Evolutionary conservation across 2,888 invertebrate species (phyloP), one percentile per base, ranked within the genome.

Genomic region (Balanococcus diminutus): DNA sequence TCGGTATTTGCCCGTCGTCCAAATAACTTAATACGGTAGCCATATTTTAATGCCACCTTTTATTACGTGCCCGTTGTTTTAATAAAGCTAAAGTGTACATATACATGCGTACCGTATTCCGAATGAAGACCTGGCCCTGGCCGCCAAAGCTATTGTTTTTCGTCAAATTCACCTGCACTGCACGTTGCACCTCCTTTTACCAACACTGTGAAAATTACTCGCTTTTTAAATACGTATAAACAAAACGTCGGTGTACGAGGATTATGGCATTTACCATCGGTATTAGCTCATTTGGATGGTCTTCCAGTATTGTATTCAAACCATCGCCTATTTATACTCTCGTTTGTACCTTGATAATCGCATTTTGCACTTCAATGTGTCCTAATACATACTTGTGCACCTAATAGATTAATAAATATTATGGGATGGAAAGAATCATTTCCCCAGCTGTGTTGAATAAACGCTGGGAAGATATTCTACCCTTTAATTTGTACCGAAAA

Each of bases 11-110:
- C 75, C n/a, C 16, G n/a, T 36, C 75, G 75, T 79, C 36, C 75
- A 79, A 36, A 79, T 79, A 79, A 79, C 75, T 79, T 79, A 79
- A 79, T 79, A 67, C 67, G 75, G 75, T 36, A 36, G 75, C 75
- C 75, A 79, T 79, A 79, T 79, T 79, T 79, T 79, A 79, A 79
- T 79, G 75, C 75, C 75, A 36, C 19, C 25, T 67, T 67, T 67
- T 22, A 31, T 6, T 79, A 79, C 75, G 75, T 79, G 75, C 75
- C 14, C 67, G 36, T 79, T 79, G 75, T 79, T 79, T 79, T 79
- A 79, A 79, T 79, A 79, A 79, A 67, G 67, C 67, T 5, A 14
- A 67, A 28, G 67, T 67, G 28, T 67, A 67, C 28, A 8, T 67
- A 28, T 28, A 8, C 28, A 28, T 16, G 28, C 25, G 9, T 67